Percentiles rank a stretch among this genome's conserved stretches.
Evolutionary conservation across 1,140 invertebrate genomes (phyloP).

Genomic region (Maniola jurtina): DNA sequence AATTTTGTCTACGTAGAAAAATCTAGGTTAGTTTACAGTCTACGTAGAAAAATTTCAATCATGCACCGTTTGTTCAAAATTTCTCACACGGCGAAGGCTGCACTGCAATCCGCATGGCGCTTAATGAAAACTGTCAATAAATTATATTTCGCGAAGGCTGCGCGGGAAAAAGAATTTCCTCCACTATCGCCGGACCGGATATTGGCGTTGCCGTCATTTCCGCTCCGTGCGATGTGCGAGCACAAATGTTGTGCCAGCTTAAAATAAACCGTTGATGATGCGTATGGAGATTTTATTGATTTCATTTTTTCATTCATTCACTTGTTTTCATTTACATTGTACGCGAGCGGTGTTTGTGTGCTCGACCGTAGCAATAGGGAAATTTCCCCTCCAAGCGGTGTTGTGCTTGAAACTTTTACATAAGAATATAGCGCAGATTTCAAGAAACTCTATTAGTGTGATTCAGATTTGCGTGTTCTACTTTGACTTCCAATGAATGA

Average conservation of each 20-base stretch:
- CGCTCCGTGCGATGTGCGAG: constrained; percentile 32
- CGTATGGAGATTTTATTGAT: constrained; percentile 9
- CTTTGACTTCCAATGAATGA: too few relatives aligned
- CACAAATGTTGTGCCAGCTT: constrained; percentile 23
- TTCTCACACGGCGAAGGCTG: constrained; percentile 13
- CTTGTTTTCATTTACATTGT: constrained; percentile 1
- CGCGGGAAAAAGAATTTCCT: constrained; percentile 33
- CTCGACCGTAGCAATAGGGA: too few relatives aligned
- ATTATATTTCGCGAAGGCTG: constrained; percentile 33
- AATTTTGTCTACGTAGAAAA: too few relatives aligned
- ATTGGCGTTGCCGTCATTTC: constrained; percentile 40
- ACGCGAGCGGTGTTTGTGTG: too few relatives aligned
- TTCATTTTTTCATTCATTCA: neutral
- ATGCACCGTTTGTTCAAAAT: neutral
- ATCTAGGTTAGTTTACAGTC: too few relatives aligned
- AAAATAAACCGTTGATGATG: neutral
- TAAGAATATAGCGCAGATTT: too few relatives aligned
- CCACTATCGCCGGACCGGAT: constrained; percentile 38
- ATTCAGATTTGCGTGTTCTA: too few relatives aligned
- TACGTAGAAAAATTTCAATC: neutral
- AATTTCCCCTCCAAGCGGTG: too few relatives aligned
- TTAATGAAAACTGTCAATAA: constrained; percentile 39
- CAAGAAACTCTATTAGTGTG: too few relatives aligned
- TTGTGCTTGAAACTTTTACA: too few relatives aligned
- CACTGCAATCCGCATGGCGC: constrained; percentile 14